Evolutionary conservation across 2,888 invertebrate genomes (phyloP), one percentile per base, ranked within the genome.

Genomic region (Netelia virgata): DNA sequence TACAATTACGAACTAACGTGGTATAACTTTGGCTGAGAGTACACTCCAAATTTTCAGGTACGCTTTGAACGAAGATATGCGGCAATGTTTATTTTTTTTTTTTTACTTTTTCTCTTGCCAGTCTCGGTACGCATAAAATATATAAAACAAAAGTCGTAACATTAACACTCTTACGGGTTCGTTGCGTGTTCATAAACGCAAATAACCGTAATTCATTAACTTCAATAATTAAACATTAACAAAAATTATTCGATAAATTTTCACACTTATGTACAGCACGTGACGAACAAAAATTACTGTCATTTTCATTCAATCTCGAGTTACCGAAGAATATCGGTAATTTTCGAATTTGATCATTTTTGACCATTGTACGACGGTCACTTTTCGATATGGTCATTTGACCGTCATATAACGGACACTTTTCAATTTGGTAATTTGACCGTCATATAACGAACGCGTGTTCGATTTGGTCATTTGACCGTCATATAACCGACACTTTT

Each of bases 41-140:
- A 63, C 50, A 70, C 50, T 78, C 50, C 36, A 84, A 82, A 68
- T 68, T 81, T 77, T 79, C 84, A 84, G 84, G 84, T 84, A 84
- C 84, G 64, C 77, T 84, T 84, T 70, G 16, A 74, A 70, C 81
- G 77, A 81, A 81, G 81, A 70, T 81, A 74, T 66, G 81, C 77
- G 74, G 64, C 81, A 77, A 69, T 18, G 28, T 59, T 23, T 63
- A n/a, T 63, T 23, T 63, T 18, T 47, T 61, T 73, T 43, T 59
- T 47, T 64, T 64, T 3, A 41, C 18, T 28, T 61, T 73, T 53
- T 73, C 69, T 78, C 43, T 68, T 69, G 11, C 41, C 70, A 50
- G 55, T 41, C 47, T 74, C 55, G 53, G 50, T 59, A 18, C 61
- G 64, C 41, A 69, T 61, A 59, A 50, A 66, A 68, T 69, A 68